Evolutionary conservation across 2,797 vertebrate genomes (phyloP), one percentile per base, ranked within the genome.

Genomic region (Sparus aurata): DNA sequence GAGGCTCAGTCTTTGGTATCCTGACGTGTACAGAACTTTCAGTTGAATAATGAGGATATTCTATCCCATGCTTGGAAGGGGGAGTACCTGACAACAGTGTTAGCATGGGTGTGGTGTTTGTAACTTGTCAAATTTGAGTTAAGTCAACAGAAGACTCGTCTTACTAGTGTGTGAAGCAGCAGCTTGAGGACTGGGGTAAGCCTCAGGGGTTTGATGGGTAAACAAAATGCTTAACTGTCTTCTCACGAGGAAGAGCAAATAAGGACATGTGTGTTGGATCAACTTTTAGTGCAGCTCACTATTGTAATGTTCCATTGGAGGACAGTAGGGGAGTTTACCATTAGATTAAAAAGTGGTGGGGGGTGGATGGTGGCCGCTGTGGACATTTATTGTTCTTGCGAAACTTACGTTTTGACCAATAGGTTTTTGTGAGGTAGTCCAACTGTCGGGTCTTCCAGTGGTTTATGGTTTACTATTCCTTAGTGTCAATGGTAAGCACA

Each of bases 121-220:
- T 15, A 77, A 69, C 73, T 77, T 61, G 57, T 59, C n/a, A 77
- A 79, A 66, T 88, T 90, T 84, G 59, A 69, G 60, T 17, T 82
- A 82, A 85, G 87, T 91, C 89, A 92, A 92, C 87, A 92, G 27
- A 67, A 83, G 66, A 87, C 85, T 92, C 68, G 80, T 84, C 83
- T 85, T 85, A 80, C 86, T 76, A 82, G 90, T 67, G 59, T 34
- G 15, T 20, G 5, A 43, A 43, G 53, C 10, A 50, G 75, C 43
- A 46, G 66, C 65, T 72, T 18, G 62, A 43, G 27, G 20, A 50
- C 76, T 23, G 6, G 22, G 53, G 45, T 22, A 25, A 53, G 78
- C 87, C 87, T 58, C 74, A 71, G 57, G 87, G 83, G 69, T 76
- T 82, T 86, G 70, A 78, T 49, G 55, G 55, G 85, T 77, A 92